Conservation (phyloP, 2,888 invertebrate genomes). For the Endomychus coccineus region DNA sequence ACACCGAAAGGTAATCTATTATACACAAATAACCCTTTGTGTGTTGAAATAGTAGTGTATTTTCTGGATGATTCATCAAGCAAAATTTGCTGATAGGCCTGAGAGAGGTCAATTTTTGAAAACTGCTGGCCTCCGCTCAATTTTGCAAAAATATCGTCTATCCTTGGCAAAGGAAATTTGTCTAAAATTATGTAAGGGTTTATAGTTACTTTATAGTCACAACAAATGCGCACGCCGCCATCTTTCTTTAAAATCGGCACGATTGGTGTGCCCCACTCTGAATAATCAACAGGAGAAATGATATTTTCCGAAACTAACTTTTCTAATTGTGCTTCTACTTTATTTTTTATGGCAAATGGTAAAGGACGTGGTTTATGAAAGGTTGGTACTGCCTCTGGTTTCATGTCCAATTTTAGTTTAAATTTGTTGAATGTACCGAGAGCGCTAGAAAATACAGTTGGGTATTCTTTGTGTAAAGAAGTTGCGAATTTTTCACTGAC, state of each 20-base stretch:
- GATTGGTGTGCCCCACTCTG: slow-evolving; percentile 13
- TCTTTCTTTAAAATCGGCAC: slow-evolving; percentile 16
- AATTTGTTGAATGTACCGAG: background rate
- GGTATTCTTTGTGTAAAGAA: background rate
- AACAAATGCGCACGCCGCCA: slow-evolving; percentile 15
- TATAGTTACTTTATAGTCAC: slow-evolving; percentile 24
- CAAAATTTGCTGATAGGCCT: slow-evolving; percentile 11
- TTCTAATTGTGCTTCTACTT: slow-evolving; percentile 11
- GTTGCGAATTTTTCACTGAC: background rate
- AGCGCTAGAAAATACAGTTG: background rate
- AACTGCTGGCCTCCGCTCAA: slow-evolving; percentile 23
- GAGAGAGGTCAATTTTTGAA: slow-evolving; percentile 17
- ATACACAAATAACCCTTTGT: slow-evolving; percentile 27
- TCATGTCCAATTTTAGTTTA: background rate
- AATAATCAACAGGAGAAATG: slow-evolving; percentile 11
- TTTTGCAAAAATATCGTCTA: slow-evolving; percentile 23
- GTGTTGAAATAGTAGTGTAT: slow-evolving; percentile 26
- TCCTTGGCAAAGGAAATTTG: slow-evolving; percentile 23
- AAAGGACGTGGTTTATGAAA: slow-evolving; percentile 2
- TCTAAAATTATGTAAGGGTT: slow-evolving; percentile 27
- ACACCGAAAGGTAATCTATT: slow-evolving; percentile 29
- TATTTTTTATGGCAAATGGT: slow-evolving; percentile 4
- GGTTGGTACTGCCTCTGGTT: background rate
- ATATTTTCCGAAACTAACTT: slow-evolving; percentile 12
- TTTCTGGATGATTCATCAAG: slow-evolving; percentile 17